Conservation (phyloP, 2,797 vertebrate genomes). For the Pseudocheirus occidentalis region DNA sequence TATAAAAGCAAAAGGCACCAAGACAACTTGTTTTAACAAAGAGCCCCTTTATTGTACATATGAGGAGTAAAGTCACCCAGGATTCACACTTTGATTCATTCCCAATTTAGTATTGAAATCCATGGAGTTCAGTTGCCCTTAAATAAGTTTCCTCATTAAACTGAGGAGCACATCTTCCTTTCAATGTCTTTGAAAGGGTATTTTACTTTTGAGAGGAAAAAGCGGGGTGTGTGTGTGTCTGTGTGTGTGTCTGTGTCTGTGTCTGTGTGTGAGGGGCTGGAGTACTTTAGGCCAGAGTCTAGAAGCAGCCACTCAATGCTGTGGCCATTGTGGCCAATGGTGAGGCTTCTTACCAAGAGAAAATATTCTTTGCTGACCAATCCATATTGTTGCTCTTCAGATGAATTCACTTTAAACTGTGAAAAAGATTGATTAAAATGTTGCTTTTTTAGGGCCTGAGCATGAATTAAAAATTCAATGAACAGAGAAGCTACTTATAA, state of each 20-base stretch:
- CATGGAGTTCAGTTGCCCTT: background rate
- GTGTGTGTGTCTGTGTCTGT: too few species aligned
- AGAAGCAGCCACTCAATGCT: background rate
- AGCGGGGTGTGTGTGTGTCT: background rate
- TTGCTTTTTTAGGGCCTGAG: background rate
- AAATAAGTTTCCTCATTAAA: background rate
- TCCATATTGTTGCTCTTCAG: background rate
- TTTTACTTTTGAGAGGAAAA: background rate
- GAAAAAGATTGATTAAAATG: conserved; percentile 33
- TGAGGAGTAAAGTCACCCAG: background rate
- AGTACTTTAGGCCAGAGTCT: background rate
- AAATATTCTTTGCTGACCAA: background rate
- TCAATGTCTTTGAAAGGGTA: background rate
- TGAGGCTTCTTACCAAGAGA: conserved; percentile 15
- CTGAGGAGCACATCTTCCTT: background rate
- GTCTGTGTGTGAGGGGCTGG: too few species aligned
- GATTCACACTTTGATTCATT: background rate
- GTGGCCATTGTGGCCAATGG: background rate
- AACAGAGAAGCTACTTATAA: conserved; percentile 42
- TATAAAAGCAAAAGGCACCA: background rate
- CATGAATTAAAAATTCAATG: conserved; percentile 48
- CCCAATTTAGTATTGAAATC: background rate
- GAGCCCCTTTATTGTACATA: background rate
- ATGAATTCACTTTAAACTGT: conserved; percentile 19
- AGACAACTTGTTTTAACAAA: background rate